A percentile compares a stretch with the other conserved stretches of the same genome.
Conservation (phyloP, 2,797 vertebrate species). For the Sebastiscus tertius region DNA sequence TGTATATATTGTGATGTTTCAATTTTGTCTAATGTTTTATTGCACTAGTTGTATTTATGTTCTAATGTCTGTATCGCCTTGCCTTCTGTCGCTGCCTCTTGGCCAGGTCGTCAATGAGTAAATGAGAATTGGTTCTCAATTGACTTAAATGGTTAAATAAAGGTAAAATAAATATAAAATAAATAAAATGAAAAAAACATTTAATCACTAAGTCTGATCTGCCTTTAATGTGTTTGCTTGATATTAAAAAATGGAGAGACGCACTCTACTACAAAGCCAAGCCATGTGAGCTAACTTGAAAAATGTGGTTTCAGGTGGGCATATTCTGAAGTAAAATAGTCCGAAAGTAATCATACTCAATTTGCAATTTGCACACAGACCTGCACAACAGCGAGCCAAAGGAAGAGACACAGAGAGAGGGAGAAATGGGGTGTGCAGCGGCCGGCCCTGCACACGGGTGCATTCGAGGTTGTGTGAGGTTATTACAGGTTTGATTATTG, state of each 20-base stretch:
- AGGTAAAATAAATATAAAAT: no score
- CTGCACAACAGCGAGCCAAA: constrained; percentile 37
- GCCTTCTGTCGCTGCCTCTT: no score
- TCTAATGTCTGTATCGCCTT: no score
- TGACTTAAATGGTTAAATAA: no score
- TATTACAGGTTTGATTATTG: constrained; percentile 82
- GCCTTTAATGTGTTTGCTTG: not conserved
- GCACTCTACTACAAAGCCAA: not conserved
- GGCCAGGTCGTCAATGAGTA: no score
- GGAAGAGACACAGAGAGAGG: constrained; percentile 16
- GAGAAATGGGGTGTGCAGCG: constrained; percentile 33
- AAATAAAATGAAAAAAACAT: not conserved
- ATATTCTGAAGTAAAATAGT: constrained; percentile 31
- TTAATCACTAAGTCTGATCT: not conserved
- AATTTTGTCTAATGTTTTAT: no score
- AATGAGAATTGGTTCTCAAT: no score
- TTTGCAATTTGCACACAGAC: constrained; percentile 51
- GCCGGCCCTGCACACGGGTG: constrained; percentile 37
- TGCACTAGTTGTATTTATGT: no score
- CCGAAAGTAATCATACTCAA: constrained; percentile 48
- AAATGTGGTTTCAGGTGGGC: constrained; percentile 23
- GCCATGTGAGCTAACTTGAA: not conserved
- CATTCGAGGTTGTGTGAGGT: constrained; percentile 69
- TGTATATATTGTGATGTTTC: no score
- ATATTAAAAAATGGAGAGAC: constrained; percentile 2